These are phyloP conservation scores for Anarsia innoxiella DNA, from an alignment of 2,888 invertebrate genomes.

Conservation along the genomic window DNA sequence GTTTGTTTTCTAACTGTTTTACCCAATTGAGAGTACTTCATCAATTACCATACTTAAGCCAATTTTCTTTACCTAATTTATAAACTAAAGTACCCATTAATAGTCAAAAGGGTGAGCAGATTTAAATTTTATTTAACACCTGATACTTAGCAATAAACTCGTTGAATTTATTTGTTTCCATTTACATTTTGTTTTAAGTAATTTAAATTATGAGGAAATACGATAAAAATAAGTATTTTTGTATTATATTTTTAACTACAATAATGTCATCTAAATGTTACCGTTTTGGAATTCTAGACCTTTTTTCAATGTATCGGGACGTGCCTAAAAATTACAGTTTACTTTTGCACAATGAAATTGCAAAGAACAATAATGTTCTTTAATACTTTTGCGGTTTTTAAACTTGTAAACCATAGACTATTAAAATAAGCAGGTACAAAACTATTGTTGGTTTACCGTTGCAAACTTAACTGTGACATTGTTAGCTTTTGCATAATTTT, in stretches of 20 bases:
- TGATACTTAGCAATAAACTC: slow-evolving; percentile 7
- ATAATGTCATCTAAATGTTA: too few species aligned
- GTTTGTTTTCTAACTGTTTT: too few species aligned
- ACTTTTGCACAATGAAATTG: slow-evolving; percentile 21
- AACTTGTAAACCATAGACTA: slow-evolving; percentile 25
- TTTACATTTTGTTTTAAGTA: too few species aligned
- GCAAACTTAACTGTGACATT: slow-evolving; percentile 46
- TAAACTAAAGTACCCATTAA: slow-evolving; percentile 3
- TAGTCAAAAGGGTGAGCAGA: slow-evolving; percentile 2
- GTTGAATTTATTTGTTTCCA: slow-evolving; percentile 2
- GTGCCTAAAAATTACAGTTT: too few species aligned
- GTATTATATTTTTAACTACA: too few species aligned
- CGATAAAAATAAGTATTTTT: too few species aligned
- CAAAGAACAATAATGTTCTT: slow-evolving; percentile 6
- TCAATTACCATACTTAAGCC: too few species aligned
- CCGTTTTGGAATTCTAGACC: too few species aligned
- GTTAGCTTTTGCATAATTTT: slow-evolving; percentile 51
- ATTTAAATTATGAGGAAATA: too few species aligned
- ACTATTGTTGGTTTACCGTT: slow-evolving; percentile 43
- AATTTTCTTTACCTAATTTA: too few species aligned
- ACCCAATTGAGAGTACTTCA: too few species aligned
- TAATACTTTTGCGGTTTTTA: slow-evolving; percentile 12
- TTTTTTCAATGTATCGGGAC: too few species aligned
- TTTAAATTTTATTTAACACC: slow-evolving; percentile 4
- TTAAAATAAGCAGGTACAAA: slow-evolving; percentile 50